These are phyloP conservation scores for Bugula neritina DNA, from an alignment of 2,888 invertebrate species.

Conservation along the genomic window DNA sequence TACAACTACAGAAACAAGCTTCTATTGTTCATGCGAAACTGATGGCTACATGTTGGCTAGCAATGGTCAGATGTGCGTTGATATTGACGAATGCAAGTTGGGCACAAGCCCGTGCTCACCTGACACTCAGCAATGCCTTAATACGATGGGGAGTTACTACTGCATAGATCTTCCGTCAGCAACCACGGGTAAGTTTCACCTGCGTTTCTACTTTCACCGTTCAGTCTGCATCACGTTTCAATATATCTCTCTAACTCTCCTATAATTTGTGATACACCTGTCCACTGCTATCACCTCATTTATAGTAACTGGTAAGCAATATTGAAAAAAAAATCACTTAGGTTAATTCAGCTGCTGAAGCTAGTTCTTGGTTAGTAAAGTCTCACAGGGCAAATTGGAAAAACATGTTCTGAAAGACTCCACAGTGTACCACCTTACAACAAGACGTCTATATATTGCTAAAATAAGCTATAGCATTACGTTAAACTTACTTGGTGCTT, in stretches of 20 bases:
- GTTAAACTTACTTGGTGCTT: too few species aligned
- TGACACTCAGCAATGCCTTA: not conserved
- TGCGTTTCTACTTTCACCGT: not conserved
- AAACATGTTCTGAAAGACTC: too few species aligned
- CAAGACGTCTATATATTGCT: too few species aligned
- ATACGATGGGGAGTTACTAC: not conserved
- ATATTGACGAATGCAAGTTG: constrained; percentile 12
- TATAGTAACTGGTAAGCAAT: too few species aligned
- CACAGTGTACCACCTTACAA: too few species aligned
- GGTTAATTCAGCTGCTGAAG: too few species aligned
- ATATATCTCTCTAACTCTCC: not conserved
- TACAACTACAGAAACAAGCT: not conserved
- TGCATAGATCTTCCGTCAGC: not conserved
- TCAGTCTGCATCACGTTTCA: not conserved
- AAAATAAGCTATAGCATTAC: too few species aligned
- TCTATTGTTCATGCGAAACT: constrained; percentile 9
- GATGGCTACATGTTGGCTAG: not conserved
- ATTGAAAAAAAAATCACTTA: too few species aligned
- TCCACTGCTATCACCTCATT: not conserved
- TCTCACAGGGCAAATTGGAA: too few species aligned
- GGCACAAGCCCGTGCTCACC: not conserved
- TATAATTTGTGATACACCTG: not conserved
- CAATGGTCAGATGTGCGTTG: constrained; percentile 16
- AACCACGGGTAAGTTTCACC: constrained; percentile 7
- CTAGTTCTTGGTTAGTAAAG: too few species aligned